Conservation (phyloP, 1,140 invertebrate genomes). For the Rhagoletis zephyria region DNA sequence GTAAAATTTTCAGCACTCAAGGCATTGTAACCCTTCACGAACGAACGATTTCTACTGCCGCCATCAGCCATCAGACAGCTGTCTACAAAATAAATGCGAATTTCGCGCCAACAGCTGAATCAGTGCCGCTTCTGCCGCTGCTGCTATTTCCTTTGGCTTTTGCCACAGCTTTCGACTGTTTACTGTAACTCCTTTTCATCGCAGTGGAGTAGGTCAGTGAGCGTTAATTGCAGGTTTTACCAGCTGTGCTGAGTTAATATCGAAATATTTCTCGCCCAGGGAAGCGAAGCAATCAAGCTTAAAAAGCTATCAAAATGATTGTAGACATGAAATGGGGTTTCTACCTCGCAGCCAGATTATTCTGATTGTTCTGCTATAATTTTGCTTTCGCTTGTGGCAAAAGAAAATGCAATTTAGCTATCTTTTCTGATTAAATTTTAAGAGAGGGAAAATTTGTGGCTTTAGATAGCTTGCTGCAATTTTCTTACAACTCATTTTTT, state of each 20-base stretch:
- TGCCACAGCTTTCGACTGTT: neutral
- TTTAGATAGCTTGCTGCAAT: neutral
- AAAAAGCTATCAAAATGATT: slow-evolving; percentile 6
- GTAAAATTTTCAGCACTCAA: neutral
- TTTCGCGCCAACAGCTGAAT: neutral
- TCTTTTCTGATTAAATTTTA: neutral
- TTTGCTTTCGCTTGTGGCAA: neutral
- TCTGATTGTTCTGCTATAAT: slow-evolving; percentile 7
- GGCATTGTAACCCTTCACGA: neutral
- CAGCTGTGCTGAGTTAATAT: neutral
- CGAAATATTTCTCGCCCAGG: neutral
- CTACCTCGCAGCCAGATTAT: neutral
- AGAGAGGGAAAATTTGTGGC: neutral
- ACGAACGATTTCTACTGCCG: neutral
- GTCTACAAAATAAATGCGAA: neutral
- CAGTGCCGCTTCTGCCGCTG: neutral
- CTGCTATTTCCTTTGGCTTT: neutral
- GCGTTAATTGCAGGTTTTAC: neutral
- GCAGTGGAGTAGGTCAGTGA: slow-evolving; percentile 43
- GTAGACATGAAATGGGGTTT: neutral
- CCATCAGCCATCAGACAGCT: neutral
- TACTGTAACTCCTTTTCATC: neutral
- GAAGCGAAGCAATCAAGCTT: neutral
- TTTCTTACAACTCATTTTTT: neutral
- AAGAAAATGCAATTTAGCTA: neutral